phyloP scores from a whole-genome alignment of 1,140 invertebrate genomes.

The Holcopasites calliopsidis region DNA sequence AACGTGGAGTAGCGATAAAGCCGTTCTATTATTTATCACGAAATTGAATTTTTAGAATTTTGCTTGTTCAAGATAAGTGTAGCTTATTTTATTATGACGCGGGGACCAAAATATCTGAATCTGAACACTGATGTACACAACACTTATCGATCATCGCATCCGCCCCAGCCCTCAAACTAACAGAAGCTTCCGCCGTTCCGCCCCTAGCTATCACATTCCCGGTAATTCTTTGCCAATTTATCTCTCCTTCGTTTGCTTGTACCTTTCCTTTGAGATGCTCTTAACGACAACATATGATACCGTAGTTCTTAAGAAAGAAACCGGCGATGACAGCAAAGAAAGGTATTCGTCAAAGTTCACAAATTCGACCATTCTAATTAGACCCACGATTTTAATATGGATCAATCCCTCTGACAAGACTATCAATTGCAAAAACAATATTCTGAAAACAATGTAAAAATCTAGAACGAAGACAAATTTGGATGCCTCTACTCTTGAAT shows the following conservation, averaged over 20 bases:
- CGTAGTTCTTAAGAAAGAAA: slow-evolving; percentile 33
- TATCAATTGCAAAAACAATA: not conserved
- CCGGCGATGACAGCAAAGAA: slow-evolving; percentile 43
- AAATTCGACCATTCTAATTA: slow-evolving; percentile 12
- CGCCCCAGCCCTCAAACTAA: not conserved
- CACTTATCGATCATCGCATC: not conserved
- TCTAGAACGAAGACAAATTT: not conserved
- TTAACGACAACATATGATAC: slow-evolving; percentile 27
- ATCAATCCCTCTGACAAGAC: not conserved
- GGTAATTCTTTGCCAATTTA: not conserved
- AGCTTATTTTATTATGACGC: too few relatives aligned
- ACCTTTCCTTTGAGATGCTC: not conserved
- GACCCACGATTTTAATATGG: not conserved
- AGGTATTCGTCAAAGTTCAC: slow-evolving; percentile 39
- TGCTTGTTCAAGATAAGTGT: too few relatives aligned
- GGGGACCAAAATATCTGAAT: too few relatives aligned
- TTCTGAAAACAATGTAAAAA: not conserved
- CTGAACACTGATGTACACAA: not conserved
- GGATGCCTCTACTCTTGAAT: not conserved
- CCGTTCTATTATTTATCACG: too few relatives aligned
- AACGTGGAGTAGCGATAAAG: too few relatives aligned
- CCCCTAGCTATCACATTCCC: not conserved
- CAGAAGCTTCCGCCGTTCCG: not conserved
- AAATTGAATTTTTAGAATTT: too few relatives aligned
- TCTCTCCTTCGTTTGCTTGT: slow-evolving; percentile 10